phyloP scores from a whole-genome alignment of 1,140 invertebrate species.

The Anastrepha ludens region DNA sequence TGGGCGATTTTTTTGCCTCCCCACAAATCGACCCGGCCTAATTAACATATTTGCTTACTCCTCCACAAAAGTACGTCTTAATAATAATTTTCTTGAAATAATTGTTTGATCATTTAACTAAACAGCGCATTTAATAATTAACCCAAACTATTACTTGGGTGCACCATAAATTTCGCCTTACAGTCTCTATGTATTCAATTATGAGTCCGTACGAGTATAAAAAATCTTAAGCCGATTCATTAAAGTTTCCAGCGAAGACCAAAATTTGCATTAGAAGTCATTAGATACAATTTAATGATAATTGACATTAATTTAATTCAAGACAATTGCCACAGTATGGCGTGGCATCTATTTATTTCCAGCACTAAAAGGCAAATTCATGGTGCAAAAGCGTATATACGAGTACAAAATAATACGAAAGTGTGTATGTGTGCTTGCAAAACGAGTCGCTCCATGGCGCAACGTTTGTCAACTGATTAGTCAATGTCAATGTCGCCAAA shows the following conservation, averaged over 20 bases:
- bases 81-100: too few relatives aligned
- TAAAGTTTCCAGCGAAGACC: neutral
- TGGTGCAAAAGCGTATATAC: neutral
- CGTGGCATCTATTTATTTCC: neutral
- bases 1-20: too few relatives aligned
- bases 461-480: constrained; percentile 25
- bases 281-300: constrained; percentile 20
- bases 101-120: too few relatives aligned
- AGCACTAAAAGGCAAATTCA: neutral
- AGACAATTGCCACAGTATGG: neutral
- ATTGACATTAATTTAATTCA: constrained; percentile 38
- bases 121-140: too few relatives aligned
- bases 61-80: too few relatives aligned
- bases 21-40: too few relatives aligned
- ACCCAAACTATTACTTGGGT: too few relatives aligned
- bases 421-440: neutral
- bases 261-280: constrained; percentile 9
- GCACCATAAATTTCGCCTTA: too few relatives aligned
- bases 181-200: neutral
- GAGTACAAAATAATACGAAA: neutral
- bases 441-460: neutral
- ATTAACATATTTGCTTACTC: too few relatives aligned
- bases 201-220: too few relatives aligned
- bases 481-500: constrained; percentile 16
- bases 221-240: constrained; percentile 1